phyloP scores from a whole-genome alignment of 2,113 vertebrate genomes.

The Aphyosemion australe region DNA sequence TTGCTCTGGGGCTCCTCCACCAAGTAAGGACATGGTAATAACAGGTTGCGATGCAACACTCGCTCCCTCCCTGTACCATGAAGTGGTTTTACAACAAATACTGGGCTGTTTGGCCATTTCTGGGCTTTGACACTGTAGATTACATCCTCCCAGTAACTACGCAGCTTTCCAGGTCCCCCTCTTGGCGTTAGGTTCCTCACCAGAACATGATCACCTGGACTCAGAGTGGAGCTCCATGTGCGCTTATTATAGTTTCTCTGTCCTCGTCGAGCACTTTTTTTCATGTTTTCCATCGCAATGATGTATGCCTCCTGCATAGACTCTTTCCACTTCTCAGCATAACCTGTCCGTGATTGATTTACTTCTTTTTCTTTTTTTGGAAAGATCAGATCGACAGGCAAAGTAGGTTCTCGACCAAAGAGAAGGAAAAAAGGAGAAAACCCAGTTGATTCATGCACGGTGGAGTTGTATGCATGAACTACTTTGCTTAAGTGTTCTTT shows the following conservation, averaged over 20 bases:
- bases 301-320: constrained; percentile 29
- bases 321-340: constrained; percentile 33
- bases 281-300: constrained; percentile 8
- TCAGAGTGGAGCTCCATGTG: constrained; percentile 23
- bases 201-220: constrained; percentile 33
- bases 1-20: background rate
- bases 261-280: constrained; percentile 17
- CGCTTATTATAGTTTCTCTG: constrained; percentile 30
- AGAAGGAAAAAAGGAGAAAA: constrained; percentile 37
- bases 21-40: background rate
- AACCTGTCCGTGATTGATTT: background rate
- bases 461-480: constrained; percentile 36
- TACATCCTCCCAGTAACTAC: constrained; percentile 21
- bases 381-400: constrained; percentile 40
- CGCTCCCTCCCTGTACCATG: background rate
- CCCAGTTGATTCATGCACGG: constrained; percentile 30
- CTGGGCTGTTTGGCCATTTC: background rate
- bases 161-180: constrained; percentile 20
- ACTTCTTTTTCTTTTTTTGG: background rate
- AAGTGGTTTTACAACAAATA: constrained; percentile 2
- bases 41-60: background rate
- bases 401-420: constrained; percentile 26
- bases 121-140: background rate
- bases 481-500: constrained; percentile 47
- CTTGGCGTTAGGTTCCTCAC: constrained; percentile 32